Evolutionary conservation across 2,888 invertebrate genomes (phyloP).

Genomic region (Mylabris sibirica): DNA sequence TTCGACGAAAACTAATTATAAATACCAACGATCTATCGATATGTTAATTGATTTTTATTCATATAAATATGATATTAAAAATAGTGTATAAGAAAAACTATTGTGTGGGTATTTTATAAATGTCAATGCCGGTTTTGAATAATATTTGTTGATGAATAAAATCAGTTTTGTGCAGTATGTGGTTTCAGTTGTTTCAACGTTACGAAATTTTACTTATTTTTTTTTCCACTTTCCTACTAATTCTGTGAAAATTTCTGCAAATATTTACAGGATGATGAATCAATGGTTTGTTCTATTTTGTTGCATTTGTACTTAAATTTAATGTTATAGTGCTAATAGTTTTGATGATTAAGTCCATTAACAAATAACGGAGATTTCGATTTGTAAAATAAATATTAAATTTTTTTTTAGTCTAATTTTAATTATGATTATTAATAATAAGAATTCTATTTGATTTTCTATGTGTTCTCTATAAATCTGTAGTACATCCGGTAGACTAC

Average conservation of each 20-base stretch:
- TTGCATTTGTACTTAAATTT: constrained; percentile 4
- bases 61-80: neutral
- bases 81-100: neutral
- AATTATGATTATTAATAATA: constrained; percentile 10
- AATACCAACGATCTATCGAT: neutral
- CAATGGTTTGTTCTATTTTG: neutral
- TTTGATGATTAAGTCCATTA: neutral
- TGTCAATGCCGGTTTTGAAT: constrained; percentile 4
- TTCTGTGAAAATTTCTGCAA: constrained; percentile 1
- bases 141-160: neutral
- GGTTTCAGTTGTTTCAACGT: neutral
- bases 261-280: constrained; percentile 1
- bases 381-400: neutral
- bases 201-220: neutral
- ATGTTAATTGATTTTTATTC: neutral
- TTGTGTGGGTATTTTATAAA: constrained; percentile 3
- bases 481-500: constrained; percentile 17
- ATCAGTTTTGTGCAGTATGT: neutral
- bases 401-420: neutral
- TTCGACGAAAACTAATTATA: constrained; percentile 5
- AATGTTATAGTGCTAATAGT: neutral
- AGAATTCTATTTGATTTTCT: neutral
- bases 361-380: neutral
- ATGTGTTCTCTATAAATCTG: constrained; percentile 22
- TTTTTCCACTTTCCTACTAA: neutral